Percentiles rank a stretch among this genome's conserved stretches.
These are phyloP conservation scores for Xylophagus ater DNA, from an alignment of 2,888 invertebrate genomes.

Conservation along the genomic window DNA sequence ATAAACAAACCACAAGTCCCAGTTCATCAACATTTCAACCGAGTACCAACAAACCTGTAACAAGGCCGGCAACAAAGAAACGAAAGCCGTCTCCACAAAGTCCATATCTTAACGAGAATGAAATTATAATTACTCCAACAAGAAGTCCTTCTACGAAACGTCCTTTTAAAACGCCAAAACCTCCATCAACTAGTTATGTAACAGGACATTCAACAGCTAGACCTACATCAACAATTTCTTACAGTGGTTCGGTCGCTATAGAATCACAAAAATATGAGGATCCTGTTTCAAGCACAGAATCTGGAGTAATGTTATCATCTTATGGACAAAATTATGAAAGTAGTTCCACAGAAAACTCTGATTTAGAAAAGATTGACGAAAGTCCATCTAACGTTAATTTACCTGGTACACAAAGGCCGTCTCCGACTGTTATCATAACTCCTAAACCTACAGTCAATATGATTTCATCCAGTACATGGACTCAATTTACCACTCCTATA, in stretches of 20 bases:
- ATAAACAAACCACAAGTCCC: conserved; percentile 34
- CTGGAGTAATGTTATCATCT: conserved; percentile 45
- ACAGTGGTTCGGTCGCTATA: conserved; percentile 32
- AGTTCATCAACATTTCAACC: conserved; percentile 29
- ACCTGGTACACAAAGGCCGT: conserved; percentile 42
- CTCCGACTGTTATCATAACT: conserved; percentile 55
- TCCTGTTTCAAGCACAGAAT: conserved; percentile 42
- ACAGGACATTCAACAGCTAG: conserved; percentile 43
- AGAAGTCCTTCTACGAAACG: conserved; percentile 11
- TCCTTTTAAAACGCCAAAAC: conserved; percentile 15
- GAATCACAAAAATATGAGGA: conserved; percentile 32
- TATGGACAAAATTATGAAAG: conserved; percentile 45
- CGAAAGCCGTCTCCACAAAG: too few relatives aligned
- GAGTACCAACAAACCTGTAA: neutral
- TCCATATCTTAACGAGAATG: conserved; percentile 1
- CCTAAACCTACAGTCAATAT: conserved; percentile 49
- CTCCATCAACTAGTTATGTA: conserved; percentile 39
- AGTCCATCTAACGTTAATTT: conserved; percentile 24
- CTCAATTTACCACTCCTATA: conserved; percentile 18
- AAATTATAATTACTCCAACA: conserved; percentile 13
- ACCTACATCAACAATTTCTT: conserved; percentile 33
- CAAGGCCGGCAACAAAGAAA: too few relatives aligned
- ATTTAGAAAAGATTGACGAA: conserved; percentile 19
- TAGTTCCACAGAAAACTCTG: conserved; percentile 17
- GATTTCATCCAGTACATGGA: conserved; percentile 23